phyloP scores from a whole-genome alignment of 2,113 vertebrate species.

The Thinocorus orbignyianus region DNA sequence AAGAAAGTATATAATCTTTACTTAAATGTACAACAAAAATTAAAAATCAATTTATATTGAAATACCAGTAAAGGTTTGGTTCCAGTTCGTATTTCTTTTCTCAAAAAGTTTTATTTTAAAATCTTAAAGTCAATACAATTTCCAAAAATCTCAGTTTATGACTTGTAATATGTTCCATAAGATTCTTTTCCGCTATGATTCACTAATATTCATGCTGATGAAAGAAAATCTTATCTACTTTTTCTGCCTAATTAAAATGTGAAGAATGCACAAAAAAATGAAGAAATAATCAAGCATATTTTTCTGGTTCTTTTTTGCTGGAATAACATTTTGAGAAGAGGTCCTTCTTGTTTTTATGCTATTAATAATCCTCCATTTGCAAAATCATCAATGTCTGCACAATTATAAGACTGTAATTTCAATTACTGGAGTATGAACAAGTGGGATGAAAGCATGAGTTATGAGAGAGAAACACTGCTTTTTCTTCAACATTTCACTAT shows the following conservation, averaged over 20 bases:
- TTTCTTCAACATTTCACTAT: constrained; percentile 61
- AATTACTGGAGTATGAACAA: constrained; percentile 65
- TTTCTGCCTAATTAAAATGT: constrained; percentile 58
- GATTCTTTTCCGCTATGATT: constrained; percentile 20
- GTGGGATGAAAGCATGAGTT: constrained; percentile 66
- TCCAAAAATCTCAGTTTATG: background rate
- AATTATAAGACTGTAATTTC: constrained; percentile 64
- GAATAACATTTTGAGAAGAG: constrained; percentile 55
- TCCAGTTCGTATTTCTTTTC: background rate
- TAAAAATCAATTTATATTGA: background rate
- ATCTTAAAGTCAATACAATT: background rate
- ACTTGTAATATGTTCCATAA: background rate
- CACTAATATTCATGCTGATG: constrained; percentile 51
- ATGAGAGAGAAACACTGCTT: constrained; percentile 56
- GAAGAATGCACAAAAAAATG: constrained; percentile 46
- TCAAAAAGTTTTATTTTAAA: background rate
- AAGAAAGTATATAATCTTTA: too few species aligned
- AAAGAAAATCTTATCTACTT: constrained; percentile 59
- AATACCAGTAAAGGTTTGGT: background rate
- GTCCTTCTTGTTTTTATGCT: constrained; percentile 46
- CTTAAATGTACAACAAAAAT: background rate
- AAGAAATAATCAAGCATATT: constrained; percentile 63
- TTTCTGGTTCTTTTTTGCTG: constrained; percentile 56
- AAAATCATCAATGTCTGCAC: constrained; percentile 64
- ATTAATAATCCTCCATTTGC: constrained; percentile 66